A percentile compares a stretch with the other conserved stretches of the same genome.
phyloP scores from a whole-genome alignment of 2,888 invertebrate genomes.

The Cerastis rubricosa region DNA sequence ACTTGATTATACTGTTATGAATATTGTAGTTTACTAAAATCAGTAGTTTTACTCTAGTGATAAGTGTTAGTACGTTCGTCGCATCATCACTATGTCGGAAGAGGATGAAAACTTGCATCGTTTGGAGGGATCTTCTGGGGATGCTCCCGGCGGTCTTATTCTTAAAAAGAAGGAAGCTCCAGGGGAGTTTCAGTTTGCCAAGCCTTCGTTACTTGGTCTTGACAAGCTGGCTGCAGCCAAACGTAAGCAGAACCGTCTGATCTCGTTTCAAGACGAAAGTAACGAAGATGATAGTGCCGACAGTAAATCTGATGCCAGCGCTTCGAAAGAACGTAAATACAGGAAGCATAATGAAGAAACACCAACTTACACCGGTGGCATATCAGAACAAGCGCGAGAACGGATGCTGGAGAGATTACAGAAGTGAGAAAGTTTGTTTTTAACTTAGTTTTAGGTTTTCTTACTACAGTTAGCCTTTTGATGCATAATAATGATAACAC shows the following conservation, averaged over 20 bases:
- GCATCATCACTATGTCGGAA: slow-evolving; percentile 77
- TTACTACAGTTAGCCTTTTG: no score
- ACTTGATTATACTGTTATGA: slow-evolving; percentile 27
- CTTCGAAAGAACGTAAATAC: slow-evolving; percentile 92
- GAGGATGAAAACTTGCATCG: slow-evolving; percentile 92
- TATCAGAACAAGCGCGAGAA: slow-evolving; percentile 94
- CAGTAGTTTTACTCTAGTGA: slow-evolving; percentile 29
- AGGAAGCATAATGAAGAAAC: slow-evolving; percentile 96
- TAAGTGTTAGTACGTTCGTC: slow-evolving; percentile 42
- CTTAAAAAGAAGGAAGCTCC: slow-evolving; percentile 92
- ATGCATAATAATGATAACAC: background rate
- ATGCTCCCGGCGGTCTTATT: slow-evolving; percentile 93
- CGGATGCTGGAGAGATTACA: slow-evolving; percentile 93
- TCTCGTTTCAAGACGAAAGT: slow-evolving; percentile 91
- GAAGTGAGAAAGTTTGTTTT: slow-evolving; percentile 74
- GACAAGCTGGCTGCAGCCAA: slow-evolving; percentile 96
- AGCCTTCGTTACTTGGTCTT: slow-evolving; percentile 94
- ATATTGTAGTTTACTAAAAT: slow-evolving; percentile 19
- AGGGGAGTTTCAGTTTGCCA: slow-evolving; percentile 94
- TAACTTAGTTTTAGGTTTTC: background rate
- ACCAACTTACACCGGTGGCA: slow-evolving; percentile 98
- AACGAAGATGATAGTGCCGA: slow-evolving; percentile 77
- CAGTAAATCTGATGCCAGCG: slow-evolving; percentile 70
- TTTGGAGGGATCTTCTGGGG: slow-evolving; percentile 92
- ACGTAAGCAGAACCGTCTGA: slow-evolving; percentile 92